Percentiles rank a stretch among this genome's conserved stretches.
Conservation (phyloP, 92 coral and sea anemone genomes). For the Phenganax subtilis region DNA sequence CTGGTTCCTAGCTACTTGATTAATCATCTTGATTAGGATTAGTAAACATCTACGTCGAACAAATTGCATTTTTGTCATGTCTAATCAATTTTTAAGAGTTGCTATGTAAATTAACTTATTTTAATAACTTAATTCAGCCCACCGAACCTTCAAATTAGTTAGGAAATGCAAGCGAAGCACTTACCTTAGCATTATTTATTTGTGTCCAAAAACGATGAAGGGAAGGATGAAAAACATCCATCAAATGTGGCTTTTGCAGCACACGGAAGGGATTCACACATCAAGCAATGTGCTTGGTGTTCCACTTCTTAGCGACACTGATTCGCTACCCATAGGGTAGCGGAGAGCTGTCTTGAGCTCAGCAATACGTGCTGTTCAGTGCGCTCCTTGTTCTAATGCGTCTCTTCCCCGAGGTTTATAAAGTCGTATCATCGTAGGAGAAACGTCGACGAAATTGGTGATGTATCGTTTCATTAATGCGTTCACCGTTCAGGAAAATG, state of each 20-base stretch:
- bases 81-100: background rate
- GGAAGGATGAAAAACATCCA: too few species aligned
- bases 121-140: background rate
- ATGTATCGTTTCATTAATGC: background rate
- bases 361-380: background rate
- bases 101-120: background rate
- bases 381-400: too few species aligned
- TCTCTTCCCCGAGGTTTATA: too few species aligned
- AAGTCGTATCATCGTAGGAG: constrained; percentile 6
- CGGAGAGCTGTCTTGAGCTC: constrained; percentile 3
- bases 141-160: too few species aligned
- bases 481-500: background rate
- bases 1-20: constrained; percentile 13
- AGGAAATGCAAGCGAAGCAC: too few species aligned
- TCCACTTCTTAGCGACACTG: background rate
- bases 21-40: background rate
- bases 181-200: too few species aligned
- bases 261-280: too few species aligned
- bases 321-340: background rate
- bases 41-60: background rate
- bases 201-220: too few species aligned
- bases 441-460: too few species aligned
- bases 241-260: too few species aligned
- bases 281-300: background rate
- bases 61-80: constrained; percentile 3